Evolutionary conservation across 2,797 vertebrate species (phyloP), one percentile per base, ranked within the genome.

Genomic region (Botia almorhae): DNA sequence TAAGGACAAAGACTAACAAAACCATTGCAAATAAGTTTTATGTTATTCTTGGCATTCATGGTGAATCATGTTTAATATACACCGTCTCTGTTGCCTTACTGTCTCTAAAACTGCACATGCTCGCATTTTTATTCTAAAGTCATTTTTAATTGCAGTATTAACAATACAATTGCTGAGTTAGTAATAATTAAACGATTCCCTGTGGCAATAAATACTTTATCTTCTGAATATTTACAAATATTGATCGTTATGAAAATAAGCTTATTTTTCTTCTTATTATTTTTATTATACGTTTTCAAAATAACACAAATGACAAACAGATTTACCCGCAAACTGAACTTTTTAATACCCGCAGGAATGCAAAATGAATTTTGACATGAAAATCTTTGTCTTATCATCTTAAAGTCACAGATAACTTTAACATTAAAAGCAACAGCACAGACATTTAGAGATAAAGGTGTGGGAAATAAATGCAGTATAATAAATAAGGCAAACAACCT

Each of bases 401-500:
- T 29, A 17, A 26, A 26, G 53, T 29, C 7, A 33, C 19, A n/a
- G 17, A 33, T 77, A n/a, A 21, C 51, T 48, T 78, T 61, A 5
- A 70, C 21, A 63, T 29, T 14, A 53, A 78, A 71, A 71, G 3
- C 14, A 48, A 23, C 4, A 26, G 17, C 2, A 48, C 12, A 39
- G 53, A 61, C 48, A 74, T 60, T 55, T 70, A n/a, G 51, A 77
- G 65, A 14, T 60, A 68, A 43, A 61, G 33, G 61, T 69, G 26
- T 50, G 12, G 16, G 36, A 51, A 61, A 46, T 70, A 76, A 73
- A 80, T 78, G 69, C 64, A n/a, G 39, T 56, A 43, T 14, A 83
- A 79, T 80, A 84, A 53, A 1, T 60, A 73, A 74, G 7, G 26
- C 69, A 74, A 85, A 83, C 33, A 88, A 90, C 86, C 89, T 78